Evolutionary conservation across 1,140 invertebrate genomes (phyloP).

Genomic region (Druon quercuslanigerum): DNA sequence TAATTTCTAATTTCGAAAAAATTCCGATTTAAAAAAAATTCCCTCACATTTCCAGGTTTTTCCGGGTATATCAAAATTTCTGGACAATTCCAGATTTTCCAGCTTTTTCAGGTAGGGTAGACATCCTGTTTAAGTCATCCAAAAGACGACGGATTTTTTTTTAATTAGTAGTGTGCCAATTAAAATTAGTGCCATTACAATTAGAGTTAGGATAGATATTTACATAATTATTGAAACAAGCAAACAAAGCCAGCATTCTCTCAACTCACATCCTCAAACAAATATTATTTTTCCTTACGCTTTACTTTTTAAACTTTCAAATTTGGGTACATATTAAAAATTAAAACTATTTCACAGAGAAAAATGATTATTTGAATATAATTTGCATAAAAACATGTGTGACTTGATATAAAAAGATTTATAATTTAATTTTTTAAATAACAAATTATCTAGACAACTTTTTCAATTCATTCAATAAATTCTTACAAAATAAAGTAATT

Average conservation of each 20-base stretch:
- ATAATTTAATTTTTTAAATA: too few species aligned
- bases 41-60: too few species aligned
- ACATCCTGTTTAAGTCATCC: neutral
- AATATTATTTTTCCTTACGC: neutral
- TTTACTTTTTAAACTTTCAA: neutral
- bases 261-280: conserved; percentile 11
- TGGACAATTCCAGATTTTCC: too few species aligned
- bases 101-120: too few species aligned
- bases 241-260: conserved; percentile 40
- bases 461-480: too few species aligned
- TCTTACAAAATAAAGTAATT: too few species aligned
- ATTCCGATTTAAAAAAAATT: too few species aligned
- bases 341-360: neutral
- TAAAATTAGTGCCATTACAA: conserved; percentile 20
- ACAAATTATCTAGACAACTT: too few species aligned
- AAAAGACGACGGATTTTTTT: neutral
- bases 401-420: too few species aligned
- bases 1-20: too few species aligned
- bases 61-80: too few species aligned
- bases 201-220: neutral
- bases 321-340: neutral
- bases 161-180: conserved; percentile 14
- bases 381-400: too few species aligned
- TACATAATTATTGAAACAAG: conserved; percentile 40
- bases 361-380: neutral